phyloP scores from a whole-genome alignment of 1,140 invertebrate genomes.

The Caerostris darwini region DNA sequence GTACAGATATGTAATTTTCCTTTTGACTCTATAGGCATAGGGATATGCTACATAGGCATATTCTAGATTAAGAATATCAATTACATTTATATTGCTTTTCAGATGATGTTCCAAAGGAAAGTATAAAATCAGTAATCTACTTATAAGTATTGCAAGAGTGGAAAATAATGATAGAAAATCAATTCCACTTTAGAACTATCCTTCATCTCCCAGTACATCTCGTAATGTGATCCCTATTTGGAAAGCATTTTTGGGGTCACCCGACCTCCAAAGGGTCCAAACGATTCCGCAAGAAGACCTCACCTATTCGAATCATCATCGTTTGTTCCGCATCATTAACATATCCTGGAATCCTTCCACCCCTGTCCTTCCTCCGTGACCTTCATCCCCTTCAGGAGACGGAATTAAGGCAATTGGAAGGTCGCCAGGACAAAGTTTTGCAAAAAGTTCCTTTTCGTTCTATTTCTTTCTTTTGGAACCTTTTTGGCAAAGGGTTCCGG shows the following conservation, averaged over 20 bases:
- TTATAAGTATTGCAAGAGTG: too few species aligned
- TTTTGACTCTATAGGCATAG: too few species aligned
- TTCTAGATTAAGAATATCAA: too few species aligned
- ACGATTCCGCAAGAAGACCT: not conserved
- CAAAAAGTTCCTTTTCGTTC: not conserved
- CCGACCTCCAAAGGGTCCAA: not conserved
- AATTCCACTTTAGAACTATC: too few species aligned
- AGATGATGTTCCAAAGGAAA: too few species aligned
- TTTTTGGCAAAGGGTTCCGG: conserved; percentile 6
- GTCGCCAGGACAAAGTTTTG: not conserved
- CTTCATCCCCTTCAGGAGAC: conserved; percentile 16
- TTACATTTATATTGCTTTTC: too few species aligned
- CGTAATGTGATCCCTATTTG: not conserved
- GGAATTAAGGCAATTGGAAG: conserved; percentile 48
- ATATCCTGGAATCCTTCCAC: not conserved
- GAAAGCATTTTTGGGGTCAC: not conserved
- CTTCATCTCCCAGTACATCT: not conserved
- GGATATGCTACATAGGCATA: too few species aligned
- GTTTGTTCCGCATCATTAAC: conserved; percentile 43
- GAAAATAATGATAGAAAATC: too few species aligned
- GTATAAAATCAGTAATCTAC: too few species aligned
- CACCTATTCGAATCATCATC: conserved; percentile 29
- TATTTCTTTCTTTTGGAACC: not conserved
- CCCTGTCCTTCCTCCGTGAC: not conserved
- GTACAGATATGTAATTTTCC: too few species aligned